Conservation (phyloP, 2,888 invertebrate species). For the Oscheius onirici region DNA sequence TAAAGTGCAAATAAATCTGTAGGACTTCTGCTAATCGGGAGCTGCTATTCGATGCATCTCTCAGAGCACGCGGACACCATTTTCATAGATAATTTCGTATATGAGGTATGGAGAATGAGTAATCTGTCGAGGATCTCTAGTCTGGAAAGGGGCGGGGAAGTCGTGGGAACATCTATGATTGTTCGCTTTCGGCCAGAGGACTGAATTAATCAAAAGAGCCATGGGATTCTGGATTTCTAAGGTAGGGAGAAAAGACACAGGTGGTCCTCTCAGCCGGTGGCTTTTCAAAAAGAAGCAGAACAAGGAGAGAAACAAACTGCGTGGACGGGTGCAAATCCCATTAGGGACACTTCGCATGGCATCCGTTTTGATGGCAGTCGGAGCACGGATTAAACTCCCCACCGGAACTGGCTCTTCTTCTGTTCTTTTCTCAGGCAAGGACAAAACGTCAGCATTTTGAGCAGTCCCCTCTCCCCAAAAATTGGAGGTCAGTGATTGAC, state of each 20-base stretch:
- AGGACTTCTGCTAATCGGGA: conserved; percentile 27
- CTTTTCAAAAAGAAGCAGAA: conserved; percentile 17
- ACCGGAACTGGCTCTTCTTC: conserved; percentile 16
- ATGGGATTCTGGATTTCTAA: conserved; percentile 4
- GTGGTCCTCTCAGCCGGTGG: neutral
- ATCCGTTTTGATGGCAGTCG: conserved; percentile 31
- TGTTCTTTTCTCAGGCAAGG: neutral
- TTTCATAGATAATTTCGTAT: conserved; percentile 19
- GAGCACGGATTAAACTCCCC: conserved; percentile 24
- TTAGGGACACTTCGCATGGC: conserved; percentile 33
- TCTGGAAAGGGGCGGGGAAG: neutral
- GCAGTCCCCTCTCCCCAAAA: neutral
- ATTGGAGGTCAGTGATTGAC: conserved; percentile 8
- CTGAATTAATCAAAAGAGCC: conserved; percentile 31
- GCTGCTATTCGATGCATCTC: conserved; percentile 19
- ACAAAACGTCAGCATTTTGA: neutral
- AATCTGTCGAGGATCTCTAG: neutral
- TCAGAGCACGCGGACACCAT: conserved; percentile 3
- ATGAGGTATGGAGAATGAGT: neutral
- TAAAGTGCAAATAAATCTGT: conserved; percentile 17
- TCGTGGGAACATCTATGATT: conserved; percentile 20
- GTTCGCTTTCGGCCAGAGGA: conserved; percentile 13
- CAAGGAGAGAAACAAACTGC: conserved; percentile 27
- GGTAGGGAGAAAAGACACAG: neutral
- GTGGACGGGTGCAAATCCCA: conserved; percentile 33